Conservation (phyloP, 2,888 invertebrate species). For the Acanthosepion esculentum region DNA sequence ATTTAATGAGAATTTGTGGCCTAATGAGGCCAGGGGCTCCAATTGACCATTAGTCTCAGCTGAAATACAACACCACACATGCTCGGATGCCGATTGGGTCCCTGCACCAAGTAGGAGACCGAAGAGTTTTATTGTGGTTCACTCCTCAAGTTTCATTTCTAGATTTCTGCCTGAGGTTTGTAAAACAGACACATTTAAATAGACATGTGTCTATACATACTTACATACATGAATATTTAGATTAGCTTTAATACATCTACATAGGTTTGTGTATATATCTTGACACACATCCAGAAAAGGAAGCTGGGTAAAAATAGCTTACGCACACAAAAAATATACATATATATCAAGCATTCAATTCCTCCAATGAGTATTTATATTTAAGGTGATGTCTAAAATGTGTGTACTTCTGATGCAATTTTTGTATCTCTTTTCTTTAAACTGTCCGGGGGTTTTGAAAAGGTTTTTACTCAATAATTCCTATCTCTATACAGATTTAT, state of each 20-base stretch:
- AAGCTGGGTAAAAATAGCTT: too few species aligned
- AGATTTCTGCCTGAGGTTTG: neutral
- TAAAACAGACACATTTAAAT: neutral
- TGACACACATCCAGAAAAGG: too few species aligned
- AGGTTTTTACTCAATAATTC: too few species aligned
- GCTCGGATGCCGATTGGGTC: neutral
- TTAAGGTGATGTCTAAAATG: too few species aligned
- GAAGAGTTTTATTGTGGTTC: neutral
- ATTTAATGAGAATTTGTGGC: constrained; percentile 33
- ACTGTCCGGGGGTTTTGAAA: too few species aligned
- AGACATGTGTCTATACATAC: neutral
- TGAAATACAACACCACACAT: neutral
- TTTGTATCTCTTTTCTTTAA: too few species aligned
- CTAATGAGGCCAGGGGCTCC: constrained; percentile 33
- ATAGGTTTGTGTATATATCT: neutral
- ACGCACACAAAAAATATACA: too few species aligned
- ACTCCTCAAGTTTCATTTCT: neutral
- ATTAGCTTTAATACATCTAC: too few species aligned
- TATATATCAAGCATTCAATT: too few species aligned
- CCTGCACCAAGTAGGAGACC: neutral
- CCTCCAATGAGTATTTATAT: too few species aligned
- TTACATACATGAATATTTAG: neutral
- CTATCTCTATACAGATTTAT: too few species aligned
- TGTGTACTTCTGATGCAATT: too few species aligned
- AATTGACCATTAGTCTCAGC: constrained; percentile 21